These are phyloP conservation scores for Ibidorhyncha struthersii DNA, from an alignment of 2,113 vertebrate species.

Conservation along the genomic window DNA sequence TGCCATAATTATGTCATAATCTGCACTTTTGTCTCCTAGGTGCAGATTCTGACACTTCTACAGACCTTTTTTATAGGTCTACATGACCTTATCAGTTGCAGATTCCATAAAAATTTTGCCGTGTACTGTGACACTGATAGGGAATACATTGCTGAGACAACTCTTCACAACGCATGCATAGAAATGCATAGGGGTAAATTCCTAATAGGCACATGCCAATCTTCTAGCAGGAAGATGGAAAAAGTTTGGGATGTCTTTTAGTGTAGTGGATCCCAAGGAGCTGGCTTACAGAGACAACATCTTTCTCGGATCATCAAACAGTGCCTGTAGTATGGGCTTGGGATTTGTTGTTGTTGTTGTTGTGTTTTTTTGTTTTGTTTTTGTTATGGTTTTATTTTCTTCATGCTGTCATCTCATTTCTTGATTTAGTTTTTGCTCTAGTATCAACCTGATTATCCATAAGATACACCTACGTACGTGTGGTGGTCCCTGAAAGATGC, in stretches of 20 bases:
- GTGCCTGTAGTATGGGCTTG: neutral
- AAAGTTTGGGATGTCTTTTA: neutral
- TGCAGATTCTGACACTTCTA: neutral
- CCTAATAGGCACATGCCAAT: neutral
- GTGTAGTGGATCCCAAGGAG: neutral
- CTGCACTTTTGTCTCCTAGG: neutral
- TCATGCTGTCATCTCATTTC: neutral
- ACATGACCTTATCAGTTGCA: neutral
- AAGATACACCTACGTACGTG: neutral
- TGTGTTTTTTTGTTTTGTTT: neutral
- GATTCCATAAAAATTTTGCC: neutral
- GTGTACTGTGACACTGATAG: neutral
- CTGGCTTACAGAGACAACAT: neutral
- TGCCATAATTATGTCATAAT: neutral
- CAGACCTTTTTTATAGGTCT: neutral
- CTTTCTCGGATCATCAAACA: neutral
- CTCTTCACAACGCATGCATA: neutral
- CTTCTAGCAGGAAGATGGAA: neutral
- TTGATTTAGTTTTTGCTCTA: neutral
- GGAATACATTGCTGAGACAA: neutral
- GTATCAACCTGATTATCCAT: neutral
- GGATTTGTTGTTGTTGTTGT: neutral
- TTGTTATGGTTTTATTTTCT: neutral
- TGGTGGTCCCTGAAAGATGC: neutral
- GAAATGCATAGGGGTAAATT: neutral